Conservation (phyloP, 2,113 vertebrate species). For the Dendrocopos noguchii region DNA sequence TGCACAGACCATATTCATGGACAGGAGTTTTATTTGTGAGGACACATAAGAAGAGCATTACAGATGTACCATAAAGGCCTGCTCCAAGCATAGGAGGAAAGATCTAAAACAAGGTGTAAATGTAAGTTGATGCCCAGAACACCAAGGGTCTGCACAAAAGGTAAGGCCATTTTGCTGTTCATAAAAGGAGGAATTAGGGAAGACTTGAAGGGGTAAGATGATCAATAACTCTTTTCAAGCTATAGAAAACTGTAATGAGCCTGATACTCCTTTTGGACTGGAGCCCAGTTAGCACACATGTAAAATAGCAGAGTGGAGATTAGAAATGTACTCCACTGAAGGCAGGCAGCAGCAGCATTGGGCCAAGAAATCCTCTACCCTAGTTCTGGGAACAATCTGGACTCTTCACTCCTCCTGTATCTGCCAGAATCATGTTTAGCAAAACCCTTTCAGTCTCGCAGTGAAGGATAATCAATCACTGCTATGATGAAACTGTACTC, state of each 20-base stretch:
- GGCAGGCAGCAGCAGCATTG: not conserved
- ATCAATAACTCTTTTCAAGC: not conserved
- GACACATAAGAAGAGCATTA: not conserved
- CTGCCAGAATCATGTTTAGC: not conserved
- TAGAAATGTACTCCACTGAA: not conserved
- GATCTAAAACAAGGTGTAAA: not conserved
- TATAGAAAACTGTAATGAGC: not conserved
- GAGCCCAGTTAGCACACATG: not conserved
- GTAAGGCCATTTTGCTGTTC: not conserved
- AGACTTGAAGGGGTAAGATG: not conserved
- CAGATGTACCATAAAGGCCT: not conserved
- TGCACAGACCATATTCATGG: accelerated
- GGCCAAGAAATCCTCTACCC: conserved; percentile 12
- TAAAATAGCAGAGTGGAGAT: not conserved
- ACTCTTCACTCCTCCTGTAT: not conserved
- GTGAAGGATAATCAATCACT: conserved; percentile 3
- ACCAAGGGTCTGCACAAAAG: not conserved
- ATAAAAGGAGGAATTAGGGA: not conserved
- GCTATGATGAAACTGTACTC: not conserved
- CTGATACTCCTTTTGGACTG: not conserved
- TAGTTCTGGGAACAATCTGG: not conserved
- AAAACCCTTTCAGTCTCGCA: not conserved
- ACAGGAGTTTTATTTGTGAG: not conserved
- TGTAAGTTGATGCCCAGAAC: not conserved
- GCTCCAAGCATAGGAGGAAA: not conserved